Base-by-base conservation (phyloP, 2,888 invertebrate species). In the Pyrrhia umbra region DNA sequence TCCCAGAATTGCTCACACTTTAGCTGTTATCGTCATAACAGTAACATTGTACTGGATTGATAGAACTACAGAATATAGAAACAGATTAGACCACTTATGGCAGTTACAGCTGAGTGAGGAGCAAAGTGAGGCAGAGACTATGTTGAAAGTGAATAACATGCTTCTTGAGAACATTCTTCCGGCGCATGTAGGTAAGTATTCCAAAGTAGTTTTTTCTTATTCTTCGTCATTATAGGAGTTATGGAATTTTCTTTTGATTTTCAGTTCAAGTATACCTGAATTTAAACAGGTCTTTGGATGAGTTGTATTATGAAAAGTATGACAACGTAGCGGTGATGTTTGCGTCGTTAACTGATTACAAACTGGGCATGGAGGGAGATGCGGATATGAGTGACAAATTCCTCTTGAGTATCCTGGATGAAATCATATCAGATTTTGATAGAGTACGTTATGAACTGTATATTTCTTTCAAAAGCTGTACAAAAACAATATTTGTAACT, bases 281-380 rank as follows among this genome's bases (percentile, higher is more conserved):
- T 77, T 93, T 96, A 67, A 96, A 96, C 68, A 95, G 97, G 90
- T 96, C 95, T 46, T 95, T 96, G 60, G 96, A 97, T 57, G 97
- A 98, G 75, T 95, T 98, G 3, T 99, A 99, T 88, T 97, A 98
- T 80, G 97, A 98, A 88, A 97, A 97, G 69, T 98, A 99, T 85
- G 96, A 97, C 57, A 96, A 97, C 80, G 98, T 98, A 0, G 98
- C 98, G 1, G 98, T 99, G 0, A 99, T 99, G 98, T 99, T 99
- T 91, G 99, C 99, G 0, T 98, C 98, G 0, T 96, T 99, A 47
- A 97, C 97, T 15, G 97, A 97, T 85, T 97, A 97, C 88, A 96
- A 97, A 81, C 84, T 96, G n/a, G 95, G 95, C n/a, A 94, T 96
- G n/a, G 95, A 96, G 75, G 94, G 95, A 37, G 96, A 96, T 43